phyloP scores from a whole-genome alignment of 2,113 vertebrate species.

The Xenopus tropicalis region DNA sequence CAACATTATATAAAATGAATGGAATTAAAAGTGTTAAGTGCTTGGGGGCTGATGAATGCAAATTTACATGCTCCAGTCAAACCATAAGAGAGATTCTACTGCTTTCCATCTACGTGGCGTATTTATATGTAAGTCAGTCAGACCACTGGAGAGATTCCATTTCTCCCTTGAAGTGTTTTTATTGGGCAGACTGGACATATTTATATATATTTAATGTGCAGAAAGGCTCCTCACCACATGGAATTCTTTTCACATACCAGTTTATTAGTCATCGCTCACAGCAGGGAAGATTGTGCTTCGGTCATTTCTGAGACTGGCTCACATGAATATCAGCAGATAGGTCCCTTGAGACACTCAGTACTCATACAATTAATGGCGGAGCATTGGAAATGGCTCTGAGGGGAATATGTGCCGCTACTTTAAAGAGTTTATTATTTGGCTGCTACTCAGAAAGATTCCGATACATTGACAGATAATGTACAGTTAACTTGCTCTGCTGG shows the following conservation, averaged over 20 bases:
- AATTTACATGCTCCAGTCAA: too few species aligned
- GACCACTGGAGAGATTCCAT: too few species aligned
- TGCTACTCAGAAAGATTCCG: neutral
- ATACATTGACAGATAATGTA: constrained; percentile 6
- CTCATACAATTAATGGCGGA: neutral
- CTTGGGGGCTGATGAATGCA: too few species aligned
- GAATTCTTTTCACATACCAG: neutral
- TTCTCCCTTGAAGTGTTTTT: too few species aligned
- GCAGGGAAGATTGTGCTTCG: neutral
- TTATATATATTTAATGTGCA: neutral
- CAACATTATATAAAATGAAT: too few species aligned
- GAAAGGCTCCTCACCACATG: neutral
- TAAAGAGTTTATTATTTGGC: constrained; percentile 10
- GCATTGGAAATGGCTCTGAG: neutral
- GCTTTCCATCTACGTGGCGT: too few species aligned
- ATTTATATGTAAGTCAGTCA: too few species aligned
- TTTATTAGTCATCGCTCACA: neutral
- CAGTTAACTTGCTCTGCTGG: constrained; percentile 7
- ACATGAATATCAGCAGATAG: constrained; percentile 6
- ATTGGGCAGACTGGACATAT: too few species aligned
- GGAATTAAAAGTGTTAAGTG: too few species aligned
- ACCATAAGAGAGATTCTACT: too few species aligned
- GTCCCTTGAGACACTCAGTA: neutral
- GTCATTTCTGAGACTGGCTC: neutral
- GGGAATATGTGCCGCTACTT: neutral